Evolutionary conservation across 2,113 vertebrate genomes (phyloP).

Genomic region (Panthera tigris): DNA sequence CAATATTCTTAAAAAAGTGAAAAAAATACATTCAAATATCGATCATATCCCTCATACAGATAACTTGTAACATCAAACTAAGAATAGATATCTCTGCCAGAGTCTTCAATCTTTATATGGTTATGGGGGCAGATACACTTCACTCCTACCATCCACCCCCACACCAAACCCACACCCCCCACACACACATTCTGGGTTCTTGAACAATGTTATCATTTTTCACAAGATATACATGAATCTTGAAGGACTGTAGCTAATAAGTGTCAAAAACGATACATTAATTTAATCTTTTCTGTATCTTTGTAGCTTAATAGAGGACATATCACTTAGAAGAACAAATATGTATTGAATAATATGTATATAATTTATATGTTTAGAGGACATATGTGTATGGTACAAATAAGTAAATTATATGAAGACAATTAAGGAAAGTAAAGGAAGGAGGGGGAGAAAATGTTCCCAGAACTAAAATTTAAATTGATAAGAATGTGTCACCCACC

Average conservation of each 20-base stretch:
- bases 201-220: neutral
- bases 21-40: neutral
- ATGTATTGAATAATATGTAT: neutral
- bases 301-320: neutral
- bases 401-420: neutral
- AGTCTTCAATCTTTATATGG: neutral
- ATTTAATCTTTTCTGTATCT: slow-evolving; percentile 24
- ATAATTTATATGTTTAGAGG: neutral
- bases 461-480: slow-evolving; percentile 19
- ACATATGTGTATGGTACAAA: neutral
- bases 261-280: neutral
- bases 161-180: neutral
- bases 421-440: neutral
- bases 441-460: neutral
- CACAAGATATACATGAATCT: neutral
- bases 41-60: neutral
- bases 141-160: neutral
- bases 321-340: neutral
- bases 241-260: neutral
- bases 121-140: neutral
- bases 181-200: neutral
- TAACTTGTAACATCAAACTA: neutral
- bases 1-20: neutral
- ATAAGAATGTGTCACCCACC: neutral
- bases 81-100: neutral